A percentile compares a stretch with the other conserved stretches of the same genome.
Evolutionary conservation across 2,113 vertebrate genomes (phyloP).

Genomic region (Pollimyrus isidori): DNA sequence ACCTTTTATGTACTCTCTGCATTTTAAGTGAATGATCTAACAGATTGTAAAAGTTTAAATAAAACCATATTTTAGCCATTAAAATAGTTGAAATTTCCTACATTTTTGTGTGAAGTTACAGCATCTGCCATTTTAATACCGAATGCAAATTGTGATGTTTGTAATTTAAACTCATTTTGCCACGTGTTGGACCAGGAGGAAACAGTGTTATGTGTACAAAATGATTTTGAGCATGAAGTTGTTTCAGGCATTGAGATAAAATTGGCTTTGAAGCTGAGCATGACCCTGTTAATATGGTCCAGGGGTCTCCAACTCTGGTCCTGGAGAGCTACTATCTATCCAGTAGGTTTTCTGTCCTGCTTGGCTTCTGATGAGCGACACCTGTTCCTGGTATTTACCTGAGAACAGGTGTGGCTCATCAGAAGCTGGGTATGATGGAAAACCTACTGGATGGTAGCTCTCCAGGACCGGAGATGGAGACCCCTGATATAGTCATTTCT

Average conservation of each 20-base stretch:
- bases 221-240: not conserved
- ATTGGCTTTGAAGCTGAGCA: not conserved
- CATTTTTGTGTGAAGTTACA: not conserved
- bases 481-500: not conserved
- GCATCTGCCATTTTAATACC: not conserved
- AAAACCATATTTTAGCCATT: not conserved
- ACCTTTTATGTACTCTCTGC: not conserved
- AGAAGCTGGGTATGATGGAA: no score
- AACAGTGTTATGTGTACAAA: not conserved
- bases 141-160: not conserved
- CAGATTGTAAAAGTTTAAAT: not conserved
- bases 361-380: no score
- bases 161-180: not conserved
- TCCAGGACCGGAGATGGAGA: no score
- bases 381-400: no score
- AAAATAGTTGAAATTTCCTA: not conserved
- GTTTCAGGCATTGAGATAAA: not conserved
- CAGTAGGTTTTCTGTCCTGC: no score
- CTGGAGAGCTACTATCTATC: no score
- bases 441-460: no score
- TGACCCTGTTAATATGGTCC: not conserved
- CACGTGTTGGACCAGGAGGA: not conserved
- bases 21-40: slow-evolving; percentile 1
- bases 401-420: no score
- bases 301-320: no score